Evolutionary conservation across 2,888 invertebrate genomes (phyloP).

Genomic region (Orthosia gothica): DNA sequence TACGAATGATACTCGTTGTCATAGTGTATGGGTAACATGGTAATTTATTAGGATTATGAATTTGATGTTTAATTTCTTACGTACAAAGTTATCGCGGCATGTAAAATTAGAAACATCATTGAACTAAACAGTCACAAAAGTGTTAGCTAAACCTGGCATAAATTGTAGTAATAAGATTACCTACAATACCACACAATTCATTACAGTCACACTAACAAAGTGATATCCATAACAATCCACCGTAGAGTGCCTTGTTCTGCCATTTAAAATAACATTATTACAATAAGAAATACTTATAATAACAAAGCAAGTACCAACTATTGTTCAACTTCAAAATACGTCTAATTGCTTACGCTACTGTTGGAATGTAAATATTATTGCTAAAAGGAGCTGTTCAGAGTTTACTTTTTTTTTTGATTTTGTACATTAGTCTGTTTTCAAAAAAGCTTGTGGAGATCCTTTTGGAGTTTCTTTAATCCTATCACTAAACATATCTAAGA

Average conservation of each 20-base stretch:
- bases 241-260: neutral
- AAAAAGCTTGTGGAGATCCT: too few species aligned
- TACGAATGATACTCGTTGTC: too few species aligned
- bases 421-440: too few species aligned
- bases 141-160: neutral
- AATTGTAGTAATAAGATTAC: neutral
- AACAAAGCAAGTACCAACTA: neutral
- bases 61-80: too few species aligned
- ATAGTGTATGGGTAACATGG: too few species aligned
- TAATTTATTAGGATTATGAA: too few species aligned
- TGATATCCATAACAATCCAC: conserved; percentile 3
- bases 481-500: too few species aligned
- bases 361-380: neutral
- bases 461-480: too few species aligned
- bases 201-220: neutral
- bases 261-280: conserved; percentile 9
- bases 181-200: neutral
- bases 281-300: neutral
- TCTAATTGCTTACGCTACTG: neutral
- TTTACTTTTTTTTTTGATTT: too few species aligned
- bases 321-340: conserved; percentile 7
- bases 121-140: too few species aligned
- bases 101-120: too few species aligned
- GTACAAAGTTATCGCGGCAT: too few species aligned
- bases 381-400: neutral